Evolutionary conservation across 2,888 invertebrate species (phyloP).

Genomic region (Dorcus hopei): DNA sequence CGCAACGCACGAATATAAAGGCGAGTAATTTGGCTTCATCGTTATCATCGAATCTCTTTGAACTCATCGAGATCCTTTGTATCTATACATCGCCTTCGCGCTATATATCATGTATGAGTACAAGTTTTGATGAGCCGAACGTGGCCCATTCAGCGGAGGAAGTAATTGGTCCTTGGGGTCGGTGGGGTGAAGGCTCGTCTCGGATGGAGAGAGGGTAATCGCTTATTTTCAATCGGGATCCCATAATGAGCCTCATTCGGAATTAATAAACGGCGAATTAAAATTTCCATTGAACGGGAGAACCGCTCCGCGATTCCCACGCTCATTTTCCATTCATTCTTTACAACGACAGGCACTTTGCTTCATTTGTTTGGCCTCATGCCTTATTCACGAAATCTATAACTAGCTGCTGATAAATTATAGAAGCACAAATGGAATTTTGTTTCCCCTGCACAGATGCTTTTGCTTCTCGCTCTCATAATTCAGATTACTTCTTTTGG

Average conservation of each 20-base stretch:
- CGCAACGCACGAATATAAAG: conserved; percentile 30
- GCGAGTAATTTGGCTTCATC: conserved; percentile 43
- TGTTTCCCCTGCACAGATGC: conserved; percentile 28
- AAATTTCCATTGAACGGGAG: background rate
- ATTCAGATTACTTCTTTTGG: conserved; percentile 33
- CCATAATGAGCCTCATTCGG: conserved; percentile 2
- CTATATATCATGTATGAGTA: conserved; percentile 30
- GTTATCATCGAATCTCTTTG: conserved; percentile 45
- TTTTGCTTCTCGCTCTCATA: conserved; percentile 22
- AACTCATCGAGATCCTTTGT: conserved; percentile 36
- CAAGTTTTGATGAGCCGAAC: conserved; percentile 32
- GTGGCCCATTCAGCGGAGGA: conserved; percentile 16
- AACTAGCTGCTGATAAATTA: conserved; percentile 47
- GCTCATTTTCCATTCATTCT: conserved; percentile 45
- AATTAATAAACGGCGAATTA: conserved; percentile 1
- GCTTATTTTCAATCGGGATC: background rate
- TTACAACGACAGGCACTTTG: conserved; percentile 40
- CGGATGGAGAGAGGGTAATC: background rate
- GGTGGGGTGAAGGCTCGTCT: conserved; percentile 9
- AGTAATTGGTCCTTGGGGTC: conserved; percentile 30
- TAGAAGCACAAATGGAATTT: conserved; percentile 39
- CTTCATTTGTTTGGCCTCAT: conserved; percentile 44
- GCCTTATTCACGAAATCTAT: conserved; percentile 46
- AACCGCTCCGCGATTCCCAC: conserved; percentile 33
- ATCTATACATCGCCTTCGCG: conserved; percentile 22